These are phyloP conservation scores for Dendroctonus valens DNA, from an alignment of 1,140 invertebrate species.

Conservation along the genomic window DNA sequence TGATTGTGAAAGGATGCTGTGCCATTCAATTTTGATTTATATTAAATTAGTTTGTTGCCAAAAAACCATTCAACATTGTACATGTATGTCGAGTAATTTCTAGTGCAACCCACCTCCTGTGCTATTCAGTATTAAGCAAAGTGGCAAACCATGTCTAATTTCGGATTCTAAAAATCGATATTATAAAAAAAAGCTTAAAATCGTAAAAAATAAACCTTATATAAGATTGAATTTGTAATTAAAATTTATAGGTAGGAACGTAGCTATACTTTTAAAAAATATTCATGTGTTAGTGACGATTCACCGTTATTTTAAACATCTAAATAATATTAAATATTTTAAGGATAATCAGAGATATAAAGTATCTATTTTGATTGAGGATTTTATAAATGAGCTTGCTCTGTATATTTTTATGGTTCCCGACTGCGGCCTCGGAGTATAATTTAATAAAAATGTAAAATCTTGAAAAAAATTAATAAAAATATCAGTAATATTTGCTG, in stretches of 20 bases:
- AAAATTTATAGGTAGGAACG: background rate
- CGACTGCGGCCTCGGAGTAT: background rate
- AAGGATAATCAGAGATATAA: conserved; percentile 4
- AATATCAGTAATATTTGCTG: no score
- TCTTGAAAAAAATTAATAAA: no score
- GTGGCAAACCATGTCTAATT: no score
- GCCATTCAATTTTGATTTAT: no score
- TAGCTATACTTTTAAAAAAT: background rate
- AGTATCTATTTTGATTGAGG: conserved; percentile 11
- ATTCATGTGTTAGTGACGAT: conserved; percentile 2
- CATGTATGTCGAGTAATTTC: no score
- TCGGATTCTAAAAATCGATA: background rate
- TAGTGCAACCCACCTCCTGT: no score
- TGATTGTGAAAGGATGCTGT: no score
- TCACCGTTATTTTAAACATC: conserved; percentile 8
- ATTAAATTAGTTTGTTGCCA: no score
- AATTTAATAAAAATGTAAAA: no score
- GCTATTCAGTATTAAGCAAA: no score
- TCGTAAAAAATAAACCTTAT: conserved; percentile 1
- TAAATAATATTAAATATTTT: background rate
- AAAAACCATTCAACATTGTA: no score
- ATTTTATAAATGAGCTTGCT: background rate
- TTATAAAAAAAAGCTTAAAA: background rate
- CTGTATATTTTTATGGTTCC: conserved; percentile 13
- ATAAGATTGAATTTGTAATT: background rate